These are phyloP conservation scores for Henricia sp. DNA, from an alignment of 53 echinoderm and acorn worm genomes.

Conservation along the genomic window DNA sequence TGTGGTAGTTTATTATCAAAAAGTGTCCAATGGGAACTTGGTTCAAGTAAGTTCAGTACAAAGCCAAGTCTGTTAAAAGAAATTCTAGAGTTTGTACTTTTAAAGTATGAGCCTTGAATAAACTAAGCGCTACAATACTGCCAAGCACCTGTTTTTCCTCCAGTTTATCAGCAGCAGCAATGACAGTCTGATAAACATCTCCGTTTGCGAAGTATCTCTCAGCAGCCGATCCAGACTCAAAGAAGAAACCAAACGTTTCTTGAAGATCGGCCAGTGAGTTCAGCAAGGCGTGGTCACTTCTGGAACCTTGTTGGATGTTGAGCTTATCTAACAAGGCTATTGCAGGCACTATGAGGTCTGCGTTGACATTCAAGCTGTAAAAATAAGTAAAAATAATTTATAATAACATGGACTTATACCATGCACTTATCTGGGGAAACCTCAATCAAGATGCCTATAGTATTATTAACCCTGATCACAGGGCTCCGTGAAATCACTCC, in stretches of 20 bases:
- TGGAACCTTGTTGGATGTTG: constrained; percentile 52
- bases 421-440: no score
- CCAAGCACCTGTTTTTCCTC: constrained; percentile 75
- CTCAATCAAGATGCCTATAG: neutral
- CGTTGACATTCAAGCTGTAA: constrained; percentile 86
- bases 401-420: neutral
- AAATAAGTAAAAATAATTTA: neutral
- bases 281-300: constrained; percentile 66
- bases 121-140: neutral
- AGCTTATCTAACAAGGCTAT: constrained; percentile 75
- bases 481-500: neutral
- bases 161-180: constrained; percentile 77
- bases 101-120: neutral
- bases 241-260: constrained; percentile 77
- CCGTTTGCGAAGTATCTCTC: constrained; percentile 82
- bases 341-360: constrained; percentile 93
- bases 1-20: no score
- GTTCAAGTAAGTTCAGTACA: no score
- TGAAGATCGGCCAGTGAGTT: constrained; percentile 74
- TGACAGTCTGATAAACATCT: constrained; percentile 64
- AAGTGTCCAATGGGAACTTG: no score
- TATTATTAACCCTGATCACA: neutral
- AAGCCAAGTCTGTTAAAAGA: no score
- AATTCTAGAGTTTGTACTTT: no score
- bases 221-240: constrained; percentile 81